Conservation (phyloP, 2,113 vertebrate species). For the Tylochromis polylepis region DNA sequence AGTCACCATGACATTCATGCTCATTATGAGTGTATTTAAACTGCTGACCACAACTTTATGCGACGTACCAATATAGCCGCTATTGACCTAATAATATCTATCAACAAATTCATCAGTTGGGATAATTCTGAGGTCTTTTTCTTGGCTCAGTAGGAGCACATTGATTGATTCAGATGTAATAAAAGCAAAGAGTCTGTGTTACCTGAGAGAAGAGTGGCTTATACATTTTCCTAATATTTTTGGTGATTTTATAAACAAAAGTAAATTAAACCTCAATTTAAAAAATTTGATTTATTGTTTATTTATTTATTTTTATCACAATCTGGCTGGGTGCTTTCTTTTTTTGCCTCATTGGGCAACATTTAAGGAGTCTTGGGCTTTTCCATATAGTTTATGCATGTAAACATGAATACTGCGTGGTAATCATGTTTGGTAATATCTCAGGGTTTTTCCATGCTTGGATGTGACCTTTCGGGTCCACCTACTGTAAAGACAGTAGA, state of each 20-base stretch:
- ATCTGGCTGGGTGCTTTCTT: not conserved
- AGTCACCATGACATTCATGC: not conserved
- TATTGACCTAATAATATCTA: not conserved
- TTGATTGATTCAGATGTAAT: not conserved
- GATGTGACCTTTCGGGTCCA: not conserved
- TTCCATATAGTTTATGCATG: not conserved
- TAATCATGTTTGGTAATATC: not conserved
- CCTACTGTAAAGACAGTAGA: not conserved
- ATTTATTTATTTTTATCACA: not conserved
- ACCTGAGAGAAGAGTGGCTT: not conserved
- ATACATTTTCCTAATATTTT: not conserved
- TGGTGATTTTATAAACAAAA: not conserved
- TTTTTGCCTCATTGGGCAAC: not conserved
- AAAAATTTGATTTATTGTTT: not conserved
- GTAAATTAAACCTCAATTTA: not conserved
- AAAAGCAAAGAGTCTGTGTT: not conserved
- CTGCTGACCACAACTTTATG: not conserved
- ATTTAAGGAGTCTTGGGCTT: not conserved
- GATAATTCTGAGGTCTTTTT: not conserved
- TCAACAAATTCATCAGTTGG: not conserved
- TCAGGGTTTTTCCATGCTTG: not conserved
- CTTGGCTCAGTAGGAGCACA: not conserved
- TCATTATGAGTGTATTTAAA: not conserved
- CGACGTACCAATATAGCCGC: rapidly evolving
- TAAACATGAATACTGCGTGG: not conserved